Conservation (phyloP, 2,888 invertebrate species). For the Isoperla grammatica region DNA sequence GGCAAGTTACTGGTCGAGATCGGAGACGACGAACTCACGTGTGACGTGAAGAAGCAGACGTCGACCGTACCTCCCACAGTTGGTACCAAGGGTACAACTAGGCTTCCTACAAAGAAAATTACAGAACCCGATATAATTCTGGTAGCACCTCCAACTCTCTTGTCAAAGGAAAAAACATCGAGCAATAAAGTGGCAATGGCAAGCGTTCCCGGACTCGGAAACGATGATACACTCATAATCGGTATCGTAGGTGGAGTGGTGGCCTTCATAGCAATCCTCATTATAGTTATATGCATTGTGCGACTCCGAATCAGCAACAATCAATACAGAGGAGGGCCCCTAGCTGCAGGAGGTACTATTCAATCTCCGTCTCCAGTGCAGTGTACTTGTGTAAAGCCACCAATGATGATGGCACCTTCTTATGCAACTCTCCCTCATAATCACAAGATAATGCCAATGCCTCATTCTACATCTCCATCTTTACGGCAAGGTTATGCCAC, state of each 20-base stretch:
- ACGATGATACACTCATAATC: constrained; percentile 89
- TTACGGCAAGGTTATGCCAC: constrained; percentile 55
- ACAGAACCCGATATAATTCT: constrained; percentile 85
- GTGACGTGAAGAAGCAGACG: constrained; percentile 54
- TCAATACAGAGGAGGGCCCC: constrained; percentile 63
- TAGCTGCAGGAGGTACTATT: constrained; percentile 44
- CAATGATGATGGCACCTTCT: constrained; percentile 52
- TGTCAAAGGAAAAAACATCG: constrained; percentile 22
- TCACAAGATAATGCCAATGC: constrained; percentile 38
- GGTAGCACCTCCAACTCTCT: constrained; percentile 68
- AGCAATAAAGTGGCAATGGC: constrained; percentile 25
- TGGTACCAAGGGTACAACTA: constrained; percentile 33
- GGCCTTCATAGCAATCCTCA: constrained; percentile 81
- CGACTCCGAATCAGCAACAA: constrained; percentile 61
- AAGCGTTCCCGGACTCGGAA: constrained; percentile 55
- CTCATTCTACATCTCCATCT: constrained; percentile 34
- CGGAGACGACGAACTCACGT: constrained; percentile 74
- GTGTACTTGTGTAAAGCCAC: constrained; percentile 52
- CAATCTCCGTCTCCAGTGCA: constrained; percentile 39
- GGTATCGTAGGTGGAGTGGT: constrained; percentile 93
- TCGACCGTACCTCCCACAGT: constrained; percentile 46
- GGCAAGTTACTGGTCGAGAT: constrained; percentile 67
- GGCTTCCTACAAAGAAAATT: constrained; percentile 45
- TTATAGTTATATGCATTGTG: constrained; percentile 84
- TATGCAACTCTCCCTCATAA: constrained; percentile 47